A percentile compares a stretch with the other conserved stretches of the same genome.
Evolutionary conservation across 2,797 vertebrate species (phyloP).

Genomic region (Bovichtus variegatus): DNA sequence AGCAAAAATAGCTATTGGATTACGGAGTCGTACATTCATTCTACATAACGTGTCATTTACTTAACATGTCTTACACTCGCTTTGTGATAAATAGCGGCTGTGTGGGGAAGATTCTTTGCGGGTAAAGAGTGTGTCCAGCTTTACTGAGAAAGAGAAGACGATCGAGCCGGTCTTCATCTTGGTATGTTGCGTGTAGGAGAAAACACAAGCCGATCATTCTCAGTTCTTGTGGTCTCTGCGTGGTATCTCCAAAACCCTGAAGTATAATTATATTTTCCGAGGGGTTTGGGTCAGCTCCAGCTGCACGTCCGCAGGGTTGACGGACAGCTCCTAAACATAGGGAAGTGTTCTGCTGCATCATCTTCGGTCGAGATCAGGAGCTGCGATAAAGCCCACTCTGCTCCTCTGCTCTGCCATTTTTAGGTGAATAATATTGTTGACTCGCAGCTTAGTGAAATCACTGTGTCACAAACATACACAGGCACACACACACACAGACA

Average conservation of each 20-base stretch:
- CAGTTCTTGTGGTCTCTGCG: constrained; percentile 1
- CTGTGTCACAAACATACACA: constrained; percentile 23
- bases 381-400: constrained; percentile 8
- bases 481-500: neutral
- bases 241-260: constrained; percentile 7
- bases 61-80: neutral
- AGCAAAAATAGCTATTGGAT: neutral
- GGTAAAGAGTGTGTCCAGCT: too few species aligned
- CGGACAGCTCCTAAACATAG: neutral
- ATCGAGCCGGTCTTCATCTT: too few species aligned
- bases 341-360: neutral
- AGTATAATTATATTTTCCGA: constrained; percentile 17
- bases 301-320: neutral
- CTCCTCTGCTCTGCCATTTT: constrained; percentile 17
- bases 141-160: too few species aligned
- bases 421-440: constrained; percentile 23
- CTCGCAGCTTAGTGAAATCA: constrained; percentile 34
- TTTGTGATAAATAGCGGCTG: neutral
- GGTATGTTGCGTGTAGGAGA: too few species aligned
- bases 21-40: neutral
- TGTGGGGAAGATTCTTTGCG: neutral
- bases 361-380: neutral
- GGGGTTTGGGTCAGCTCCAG: constrained; percentile 20
- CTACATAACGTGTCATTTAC: too few species aligned
- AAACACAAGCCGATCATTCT: constrained; percentile 2